These are phyloP conservation scores for Thecocarcelia acutangulata DNA, from an alignment of 2,888 invertebrate species.

Conservation along the genomic window DNA sequence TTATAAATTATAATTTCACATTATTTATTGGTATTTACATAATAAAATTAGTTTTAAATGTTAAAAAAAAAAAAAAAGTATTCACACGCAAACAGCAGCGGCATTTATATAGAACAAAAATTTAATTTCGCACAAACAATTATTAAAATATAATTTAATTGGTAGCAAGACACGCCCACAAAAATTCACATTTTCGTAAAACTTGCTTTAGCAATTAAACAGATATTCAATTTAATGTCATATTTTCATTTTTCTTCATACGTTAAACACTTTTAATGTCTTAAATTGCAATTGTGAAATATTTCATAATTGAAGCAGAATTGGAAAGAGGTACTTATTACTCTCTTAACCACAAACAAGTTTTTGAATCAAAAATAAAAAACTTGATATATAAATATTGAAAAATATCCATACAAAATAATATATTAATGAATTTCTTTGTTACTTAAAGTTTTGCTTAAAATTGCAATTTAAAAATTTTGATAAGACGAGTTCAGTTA, in stretches of 20 bases:
- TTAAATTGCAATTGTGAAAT: conserved; percentile 49
- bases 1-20: too few species aligned
- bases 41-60: conserved; percentile 11
- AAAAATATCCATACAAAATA: conserved; percentile 27
- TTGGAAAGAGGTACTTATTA: conserved; percentile 80
- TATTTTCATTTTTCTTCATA: conserved; percentile 75
- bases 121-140: conserved; percentile 44
- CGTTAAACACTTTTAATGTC: conserved; percentile 57
- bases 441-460: conserved; percentile 58
- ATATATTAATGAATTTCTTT: conserved; percentile 31
- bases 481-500: neutral
- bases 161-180: conserved; percentile 10
- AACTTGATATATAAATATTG: conserved; percentile 15
- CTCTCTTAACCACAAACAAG: conserved; percentile 59
- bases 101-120: neutral
- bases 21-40: conserved; percentile 17
- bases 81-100: neutral
- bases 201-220: conserved; percentile 4
- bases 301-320: conserved; percentile 75
- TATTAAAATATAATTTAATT: conserved; percentile 16
- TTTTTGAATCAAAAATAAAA: conserved; percentile 22
- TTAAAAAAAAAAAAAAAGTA: neutral
- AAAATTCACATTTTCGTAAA: neutral
- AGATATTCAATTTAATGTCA: conserved; percentile 52
- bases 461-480: conserved; percentile 27